These are phyloP conservation scores for Apus apus DNA, from an alignment of 2,113 vertebrate genomes.

Conservation along the genomic window DNA sequence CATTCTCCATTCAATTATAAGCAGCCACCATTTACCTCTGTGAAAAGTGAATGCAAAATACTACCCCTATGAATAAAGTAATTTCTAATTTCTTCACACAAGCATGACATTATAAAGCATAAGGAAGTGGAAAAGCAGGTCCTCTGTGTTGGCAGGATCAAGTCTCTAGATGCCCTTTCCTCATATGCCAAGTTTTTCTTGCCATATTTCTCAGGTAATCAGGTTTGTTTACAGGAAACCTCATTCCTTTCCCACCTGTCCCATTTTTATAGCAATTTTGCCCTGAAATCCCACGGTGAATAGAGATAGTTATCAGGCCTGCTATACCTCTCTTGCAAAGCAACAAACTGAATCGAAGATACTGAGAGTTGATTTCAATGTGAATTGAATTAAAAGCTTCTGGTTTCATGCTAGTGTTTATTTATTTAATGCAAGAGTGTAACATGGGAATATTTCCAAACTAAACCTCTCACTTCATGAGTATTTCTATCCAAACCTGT, in stretches of 20 bases:
- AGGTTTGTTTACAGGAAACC: not conserved
- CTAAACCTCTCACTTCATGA: not conserved
- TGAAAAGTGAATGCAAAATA: not conserved
- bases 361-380: not conserved
- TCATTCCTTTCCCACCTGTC: not conserved
- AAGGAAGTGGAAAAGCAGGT: not conserved
- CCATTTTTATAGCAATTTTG: not conserved
- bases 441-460: not conserved
- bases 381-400: not conserved
- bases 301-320: not conserved
- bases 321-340: not conserved
- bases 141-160: not conserved
- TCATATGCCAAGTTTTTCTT: not conserved
- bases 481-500: not conserved
- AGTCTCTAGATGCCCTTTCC: not conserved
- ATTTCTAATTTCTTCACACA: not conserved
- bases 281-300: not conserved
- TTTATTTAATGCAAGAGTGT: conserved; percentile 1
- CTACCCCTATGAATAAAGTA: not conserved
- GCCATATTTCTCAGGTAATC: not conserved
- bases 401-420: not conserved
- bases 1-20: not conserved
- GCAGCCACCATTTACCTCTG: not conserved
- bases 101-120: not conserved
- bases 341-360: not conserved